Conservation (phyloP, 2,113 vertebrate species). For the Albula goreensis region DNA sequence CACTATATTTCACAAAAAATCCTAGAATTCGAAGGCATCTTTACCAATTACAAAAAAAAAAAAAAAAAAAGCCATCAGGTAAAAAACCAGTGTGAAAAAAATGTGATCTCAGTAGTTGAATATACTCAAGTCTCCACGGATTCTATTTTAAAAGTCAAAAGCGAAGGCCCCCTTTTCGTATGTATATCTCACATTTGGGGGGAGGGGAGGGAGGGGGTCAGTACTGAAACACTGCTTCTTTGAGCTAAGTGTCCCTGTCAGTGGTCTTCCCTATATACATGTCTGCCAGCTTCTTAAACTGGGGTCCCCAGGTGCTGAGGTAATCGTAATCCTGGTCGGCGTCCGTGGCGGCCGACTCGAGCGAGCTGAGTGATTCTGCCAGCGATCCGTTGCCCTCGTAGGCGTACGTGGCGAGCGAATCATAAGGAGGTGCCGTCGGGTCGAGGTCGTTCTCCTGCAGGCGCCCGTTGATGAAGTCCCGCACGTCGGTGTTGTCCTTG, state of each 20-base stretch:
- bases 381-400: constrained; percentile 92
- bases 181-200: neutral
- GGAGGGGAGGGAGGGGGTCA: constrained; percentile 3
- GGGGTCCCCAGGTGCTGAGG: constrained; percentile 93
- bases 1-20: constrained; percentile 74
- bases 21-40: constrained; percentile 76
- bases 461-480: constrained; percentile 92
- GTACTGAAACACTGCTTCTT: constrained; percentile 14
- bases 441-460: constrained; percentile 91
- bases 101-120: constrained; percentile 26
- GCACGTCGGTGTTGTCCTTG: constrained; percentile 88
- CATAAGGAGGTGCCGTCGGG: constrained; percentile 90
- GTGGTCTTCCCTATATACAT: constrained; percentile 94
- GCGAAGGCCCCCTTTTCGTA: constrained; percentile 9
- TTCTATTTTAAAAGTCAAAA: constrained; percentile 26
- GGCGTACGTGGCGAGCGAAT: constrained; percentile 95
- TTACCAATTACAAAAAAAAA: constrained; percentile 69
- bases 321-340: constrained; percentile 97
- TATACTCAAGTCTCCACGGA: constrained; percentile 41
- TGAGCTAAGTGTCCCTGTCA: constrained; percentile 83
- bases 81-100: constrained; percentile 34
- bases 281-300: constrained; percentile 93
- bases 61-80: constrained; percentile 47
- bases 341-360: constrained; percentile 87
- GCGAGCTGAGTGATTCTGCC: constrained; percentile 91